Evolutionary conservation across 2,797 vertebrate species (phyloP).

Genomic region (Neopelma chrysocephalum): DNA sequence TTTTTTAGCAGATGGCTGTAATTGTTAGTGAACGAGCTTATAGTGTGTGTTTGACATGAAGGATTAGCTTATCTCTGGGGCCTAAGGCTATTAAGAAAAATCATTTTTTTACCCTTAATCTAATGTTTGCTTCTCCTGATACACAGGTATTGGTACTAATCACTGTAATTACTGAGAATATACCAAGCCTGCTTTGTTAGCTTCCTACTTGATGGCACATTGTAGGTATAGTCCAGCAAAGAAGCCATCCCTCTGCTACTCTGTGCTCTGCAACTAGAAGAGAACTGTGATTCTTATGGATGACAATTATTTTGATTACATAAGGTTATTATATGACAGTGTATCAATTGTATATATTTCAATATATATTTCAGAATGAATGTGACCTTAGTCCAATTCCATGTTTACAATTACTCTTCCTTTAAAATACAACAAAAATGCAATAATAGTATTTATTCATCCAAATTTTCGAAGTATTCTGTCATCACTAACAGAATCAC

Average conservation of each 20-base stretch:
- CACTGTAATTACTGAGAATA: not conserved
- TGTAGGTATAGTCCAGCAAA: not conserved
- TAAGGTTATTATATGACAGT: not conserved
- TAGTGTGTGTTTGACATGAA: conserved; percentile 17
- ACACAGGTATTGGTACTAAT: not conserved
- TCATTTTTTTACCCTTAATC: not conserved
- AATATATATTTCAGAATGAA: conserved; percentile 1
- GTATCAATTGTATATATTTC: not conserved
- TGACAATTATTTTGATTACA: not conserved
- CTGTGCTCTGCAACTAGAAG: not conserved
- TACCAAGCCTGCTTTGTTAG: not conserved
- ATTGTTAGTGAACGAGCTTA: not conserved
- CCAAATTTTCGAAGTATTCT: not conserved
- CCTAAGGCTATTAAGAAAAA: not conserved
- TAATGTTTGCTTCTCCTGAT: not conserved
- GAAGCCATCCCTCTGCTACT: not conserved
- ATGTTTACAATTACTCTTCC: not conserved
- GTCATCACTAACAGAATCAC: not conserved
- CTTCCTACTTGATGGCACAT: not conserved
- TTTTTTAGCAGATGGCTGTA: conserved; percentile 23
- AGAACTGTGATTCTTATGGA: not conserved
- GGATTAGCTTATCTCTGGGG: conserved; percentile 9
- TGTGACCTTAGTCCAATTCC: not conserved
- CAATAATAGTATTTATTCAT: not conserved
- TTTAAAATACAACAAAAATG: not conserved